Evolutionary conservation across 2,797 vertebrate genomes (phyloP), one percentile per base, ranked within the genome.

Genomic region (Tadarida brasiliensis): DNA sequence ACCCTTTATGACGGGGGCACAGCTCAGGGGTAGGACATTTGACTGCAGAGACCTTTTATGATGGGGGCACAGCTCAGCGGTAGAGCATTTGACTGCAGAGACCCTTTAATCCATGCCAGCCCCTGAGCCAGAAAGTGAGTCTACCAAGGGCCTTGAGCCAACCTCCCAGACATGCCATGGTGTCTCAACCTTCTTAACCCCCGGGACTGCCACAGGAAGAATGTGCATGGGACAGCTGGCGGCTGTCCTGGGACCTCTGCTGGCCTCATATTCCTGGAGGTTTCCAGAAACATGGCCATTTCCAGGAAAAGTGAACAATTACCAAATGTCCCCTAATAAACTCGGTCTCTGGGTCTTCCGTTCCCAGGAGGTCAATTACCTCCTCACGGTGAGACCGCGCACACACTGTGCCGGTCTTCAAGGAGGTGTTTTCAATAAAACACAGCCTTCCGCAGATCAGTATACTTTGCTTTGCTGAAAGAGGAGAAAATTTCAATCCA

Each of bases 381-480:
- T 74, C 63, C 94, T 71, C 68, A 92, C 16, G 51, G 67, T 30
- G 87, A 91, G 83, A 93, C 7, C n/a, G 61, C 67, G 68, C 86
- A 57, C 76, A 57, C 57, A n/a, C n/a, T n/a, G n/a, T 85, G 92
- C 56, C 95, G 78, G 95, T 94, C 77, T 92, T 90, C 87, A 95
- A 94, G 35, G 73, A 81, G 61, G 7, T 67, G 26, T 97, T 94
- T 94, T 63, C 93, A 97, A 96, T 95, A 92, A 96, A 94, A 57
- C 26, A 78, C 1, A 68, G 44, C 68, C 86, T 91, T 85, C 63
- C 51, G 47, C 33, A 87, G 83, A 94, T 97, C 93, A 68, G 94
- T 96, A 67, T 77, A 80, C 90, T 96, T 95, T 91, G 83, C 70
- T 93, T 68, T 85, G 95, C 95, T 73, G 83, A 96, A 96, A 96